Base-by-base conservation (phyloP, 2,888 invertebrate species). In the Sthenelais limicola region DNA sequence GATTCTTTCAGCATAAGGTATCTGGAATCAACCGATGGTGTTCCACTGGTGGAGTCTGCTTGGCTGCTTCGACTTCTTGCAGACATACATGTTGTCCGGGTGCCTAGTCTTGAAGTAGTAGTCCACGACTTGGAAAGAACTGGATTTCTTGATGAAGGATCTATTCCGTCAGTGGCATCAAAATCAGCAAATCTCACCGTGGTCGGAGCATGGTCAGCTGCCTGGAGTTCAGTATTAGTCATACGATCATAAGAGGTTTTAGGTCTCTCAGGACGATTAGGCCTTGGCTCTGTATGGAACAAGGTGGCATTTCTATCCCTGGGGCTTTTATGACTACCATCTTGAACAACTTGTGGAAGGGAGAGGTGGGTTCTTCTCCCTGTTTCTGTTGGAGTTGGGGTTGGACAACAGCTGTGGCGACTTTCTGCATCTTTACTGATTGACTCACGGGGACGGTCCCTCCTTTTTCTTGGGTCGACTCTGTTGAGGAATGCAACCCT, bases 21-120 rank as follows among this genome's bases (percentile, higher is more conserved):
- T n/a, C 75, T 52, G 9, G 54, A 56, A 47, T 75, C 75, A 15
- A 28, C 51, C 5, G 72, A 26, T 12, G 75, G 73, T 0, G 7
- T 26, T n/a, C 52, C 21, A 7, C 67, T 43, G 5, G 35, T 48
- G 15, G 67, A 38, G 18, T 43, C 66, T 26, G 15, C 12, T 48
- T 48, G 38, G 5, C 24, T 48, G 26, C 30, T 4, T 9, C 67
- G 47, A 26, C 67, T 67, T 9, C 67, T 18, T 1, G 67, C 30
- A 9, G 47, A 48, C 9, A 28, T 12, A 3, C n/a, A 38, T 12
- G 15, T 35, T 15, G 62, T 35, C 35, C 62, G 62, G 38, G 21
- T 38, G 38, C 62, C 35, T 24, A 38, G 35, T n/a, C n/a, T n/a
- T n/a, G n/a, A n/a, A 24, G 38, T 21, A 12, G 62, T 62, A 24